phyloP scores from a whole-genome alignment of 1,140 invertebrate genomes.

The Phymastichus coffea region DNA sequence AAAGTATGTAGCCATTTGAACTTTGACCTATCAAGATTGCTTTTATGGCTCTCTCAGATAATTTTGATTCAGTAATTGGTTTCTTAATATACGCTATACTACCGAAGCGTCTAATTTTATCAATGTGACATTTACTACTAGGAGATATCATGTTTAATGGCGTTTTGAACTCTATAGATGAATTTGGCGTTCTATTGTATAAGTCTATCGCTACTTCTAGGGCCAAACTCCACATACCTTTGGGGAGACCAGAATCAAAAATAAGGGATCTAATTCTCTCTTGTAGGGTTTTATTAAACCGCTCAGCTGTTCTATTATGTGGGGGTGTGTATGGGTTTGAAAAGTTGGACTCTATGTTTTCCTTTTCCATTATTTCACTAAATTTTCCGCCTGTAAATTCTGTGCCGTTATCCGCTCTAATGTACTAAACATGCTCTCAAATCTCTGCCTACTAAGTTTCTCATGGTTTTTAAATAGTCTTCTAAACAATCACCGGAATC shows the following conservation, averaged over 20 bases:
- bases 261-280: background rate
- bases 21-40: background rate
- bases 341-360: background rate
- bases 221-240: conserved; percentile 40
- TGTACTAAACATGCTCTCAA: background rate
- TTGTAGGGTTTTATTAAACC: conserved; percentile 1
- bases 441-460: conserved; percentile 1
- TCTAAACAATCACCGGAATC: background rate
- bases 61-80: background rate
- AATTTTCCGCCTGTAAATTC: background rate
- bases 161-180: background rate
- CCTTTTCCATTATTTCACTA: background rate
- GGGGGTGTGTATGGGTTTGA: conserved; percentile 24
- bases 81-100: conserved; percentile 22
- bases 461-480: background rate
- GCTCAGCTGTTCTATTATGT: conserved; percentile 34
- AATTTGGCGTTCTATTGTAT: conserved; percentile 36
- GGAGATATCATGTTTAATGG: conserved; percentile 20
- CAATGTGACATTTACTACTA: conserved; percentile 10
- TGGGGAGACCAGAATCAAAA: conserved; percentile 17
- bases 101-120: conserved; percentile 20
- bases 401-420: background rate
- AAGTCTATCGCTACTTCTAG: conserved; percentile 30
- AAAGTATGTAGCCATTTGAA: background rate
- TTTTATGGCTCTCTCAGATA: background rate